Base-by-base conservation (phyloP, 2,113 vertebrate species). In the Brachionichthys hirsutus region DNA sequence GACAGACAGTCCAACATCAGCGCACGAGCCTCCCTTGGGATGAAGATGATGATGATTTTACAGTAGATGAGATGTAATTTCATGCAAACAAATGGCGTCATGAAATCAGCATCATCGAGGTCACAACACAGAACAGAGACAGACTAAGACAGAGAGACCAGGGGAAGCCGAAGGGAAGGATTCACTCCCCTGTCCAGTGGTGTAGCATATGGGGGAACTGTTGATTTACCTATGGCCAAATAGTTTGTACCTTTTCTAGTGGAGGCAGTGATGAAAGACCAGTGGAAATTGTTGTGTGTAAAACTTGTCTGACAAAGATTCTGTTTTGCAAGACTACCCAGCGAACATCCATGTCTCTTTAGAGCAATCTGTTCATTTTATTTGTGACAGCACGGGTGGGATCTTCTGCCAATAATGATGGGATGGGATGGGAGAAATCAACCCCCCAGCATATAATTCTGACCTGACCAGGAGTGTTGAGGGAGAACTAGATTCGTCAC, bases 401-500 rank as follows among this genome's bases (percentile, higher is more conserved):
- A 46, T 34, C 24, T 44, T 34, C 11, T 44, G 35, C 12, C n/a
- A 8, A 15, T 10, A 45, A 13, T 14, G 13, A 18, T 15, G 15
- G 12, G 12, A 18, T 15, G 15, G 12, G 12, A 24, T 5, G 8
- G 24, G 4, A 20, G 16, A 41, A 35, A 54, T 40, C 0, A 41
- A 30, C 16, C 55, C 42, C 42, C n/a, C 19, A 16, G 54, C 11
- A 19, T 41, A 45, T 22, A 63, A 49, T 61, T 65, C 15, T 20
- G 12, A 49, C 38, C 35, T 20, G 52, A 64, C 57, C 19, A 17
- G 6, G 12, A 38, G 36, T 12, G 36, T 16, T 54, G 30, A 54
- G 51, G 13, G 22, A 15, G 57, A 20, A 15, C 38, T 13, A n/a
- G 54, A 68, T 40, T 68, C 30, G 24, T 53, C 64, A 73, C 85